phyloP scores from a whole-genome alignment of 2,797 vertebrate species.

The Enteromius viviparus region DNA sequence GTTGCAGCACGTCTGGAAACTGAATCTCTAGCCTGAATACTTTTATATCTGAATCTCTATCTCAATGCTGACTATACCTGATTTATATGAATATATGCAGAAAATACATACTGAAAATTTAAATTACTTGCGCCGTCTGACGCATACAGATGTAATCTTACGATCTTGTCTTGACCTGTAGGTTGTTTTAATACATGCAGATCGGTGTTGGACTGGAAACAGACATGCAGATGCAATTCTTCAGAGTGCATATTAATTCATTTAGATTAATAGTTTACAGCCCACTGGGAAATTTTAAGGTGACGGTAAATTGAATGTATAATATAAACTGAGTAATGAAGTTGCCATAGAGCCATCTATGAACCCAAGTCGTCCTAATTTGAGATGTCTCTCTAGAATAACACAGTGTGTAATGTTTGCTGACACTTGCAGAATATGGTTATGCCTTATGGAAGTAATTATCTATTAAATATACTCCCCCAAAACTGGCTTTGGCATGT shows the following conservation, averaged over 20 bases:
- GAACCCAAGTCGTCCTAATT: slow-evolving; percentile 31
- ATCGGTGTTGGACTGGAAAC: slow-evolving; percentile 25
- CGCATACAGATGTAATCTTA: slow-evolving; percentile 33
- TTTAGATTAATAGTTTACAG: slow-evolving; percentile 34
- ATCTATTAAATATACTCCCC: slow-evolving; percentile 31
- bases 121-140: slow-evolving; percentile 19
- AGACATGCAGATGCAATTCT: slow-evolving; percentile 31
- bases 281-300: slow-evolving; percentile 46
- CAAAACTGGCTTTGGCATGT: slow-evolving; percentile 25
- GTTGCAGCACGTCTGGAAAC: slow-evolving; percentile 24
- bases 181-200: slow-evolving; percentile 37
- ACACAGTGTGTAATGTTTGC: slow-evolving; percentile 18
- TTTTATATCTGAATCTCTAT: background rate
- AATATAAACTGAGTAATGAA: slow-evolving; percentile 47
- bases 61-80: background rate
- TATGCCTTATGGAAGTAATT: slow-evolving; percentile 40
- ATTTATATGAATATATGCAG: slow-evolving; percentile 39
- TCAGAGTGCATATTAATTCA: slow-evolving; percentile 35
- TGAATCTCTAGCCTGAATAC: background rate
- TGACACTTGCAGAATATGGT: slow-evolving; percentile 28
- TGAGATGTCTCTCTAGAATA: slow-evolving; percentile 40
- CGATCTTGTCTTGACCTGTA: slow-evolving; percentile 31
- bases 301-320: slow-evolving; percentile 40
- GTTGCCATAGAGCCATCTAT: slow-evolving; percentile 26
- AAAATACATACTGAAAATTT: slow-evolving; percentile 6